Base-by-base conservation (phyloP, 2,113 vertebrate genomes). In the Halcyon malimbica region DNA sequence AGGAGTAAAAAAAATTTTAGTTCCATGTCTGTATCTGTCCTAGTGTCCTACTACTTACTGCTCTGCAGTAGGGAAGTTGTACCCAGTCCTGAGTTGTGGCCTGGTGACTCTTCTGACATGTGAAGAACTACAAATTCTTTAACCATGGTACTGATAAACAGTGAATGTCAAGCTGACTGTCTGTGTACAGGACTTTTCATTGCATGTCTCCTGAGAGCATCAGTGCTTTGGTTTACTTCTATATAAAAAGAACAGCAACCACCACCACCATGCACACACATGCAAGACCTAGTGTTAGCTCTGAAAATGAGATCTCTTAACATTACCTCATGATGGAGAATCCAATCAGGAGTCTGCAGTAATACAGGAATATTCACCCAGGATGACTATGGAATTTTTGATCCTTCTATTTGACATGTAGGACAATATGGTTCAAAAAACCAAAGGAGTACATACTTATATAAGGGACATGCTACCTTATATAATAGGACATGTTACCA, bases 361-460 rank as follows among this genome's bases (percentile, higher is more conserved):
- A 37, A 42, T 62, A 33, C 31, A 41, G 60, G 65, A 69, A 48
- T 59, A 62, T 42, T 64, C 12, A 50, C 68, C 12, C 35, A 73
- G 53, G 10, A 31, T 42, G 54, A 46, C 10, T 42, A 21, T 54
- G 28, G 42, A 54, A 75, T 75, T 87, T 75, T 83, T 64, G 19
- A 69, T 74, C 23, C 11, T 71, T 70, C 63, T 11, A 0, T 39
- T 70, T 39, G n/a, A 28, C 10, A 10, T 17, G 9, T 33, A 53
- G 25, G 50, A 46, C 21, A 64, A 14, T 48, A 18, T 80, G 15
- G 26, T 54, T 79, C n/a, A 80, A 35, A 87, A 74, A 26, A 63
- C 44, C 50, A 33, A 69, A 83, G 19, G 28, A 1, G 0, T 33
- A 48, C 13, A 21, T 26, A 35, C 42, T 59, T 2, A 1, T 79